Evolutionary conservation across 1,140 invertebrate genomes (phyloP), one percentile per base, ranked within the genome.

Genomic region (Notospermus geniculatus): DNA sequence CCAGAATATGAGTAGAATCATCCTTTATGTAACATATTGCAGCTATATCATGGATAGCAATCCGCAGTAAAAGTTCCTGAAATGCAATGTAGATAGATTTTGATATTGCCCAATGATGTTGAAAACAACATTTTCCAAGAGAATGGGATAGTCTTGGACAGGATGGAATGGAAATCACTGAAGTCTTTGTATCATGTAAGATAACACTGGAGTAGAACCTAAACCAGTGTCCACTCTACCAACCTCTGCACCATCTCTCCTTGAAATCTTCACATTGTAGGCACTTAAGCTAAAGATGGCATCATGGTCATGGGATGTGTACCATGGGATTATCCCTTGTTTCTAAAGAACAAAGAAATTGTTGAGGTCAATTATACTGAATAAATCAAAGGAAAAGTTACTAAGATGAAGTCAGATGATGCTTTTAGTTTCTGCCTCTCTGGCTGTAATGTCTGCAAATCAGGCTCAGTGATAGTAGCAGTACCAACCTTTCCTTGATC

Each of bases 21-120:
- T 81, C 79, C 55, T 71, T 71, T 4, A 81, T 76, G 61, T 81
- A 81, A 66, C 78, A 81, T 7, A 79, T 68, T 36, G 75, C 72
- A 52, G 77, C 79, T 55, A 81, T 77, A 64, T 80, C 77, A 70
- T 77, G 74, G 36, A 80, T 74, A 2, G 75, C 72, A 27, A 80
- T 68, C 41, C 75, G 53, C 19, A 79, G 36, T 30, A 77, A 54
- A n/a, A 71, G 30, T 23, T 79, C 77, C 76, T 77, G 36, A 17
- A 63, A 57, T 46, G 36, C 22, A 19, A 7, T 7, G n/a, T 50
- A 19, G 23, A 2, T 53, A 25, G 15, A 30, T 30, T 30, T 4
- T 52, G 11, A 45, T 22, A 13, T 45, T 59, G 25, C 19, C 4
- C 46, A 52, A n/a, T 22, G 4, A 52, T 5, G 4, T 22, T 27